Evolutionary conservation across 2,888 invertebrate species (phyloP), one percentile per base, ranked within the genome.

Genomic region (Leistus spinibarbis): DNA sequence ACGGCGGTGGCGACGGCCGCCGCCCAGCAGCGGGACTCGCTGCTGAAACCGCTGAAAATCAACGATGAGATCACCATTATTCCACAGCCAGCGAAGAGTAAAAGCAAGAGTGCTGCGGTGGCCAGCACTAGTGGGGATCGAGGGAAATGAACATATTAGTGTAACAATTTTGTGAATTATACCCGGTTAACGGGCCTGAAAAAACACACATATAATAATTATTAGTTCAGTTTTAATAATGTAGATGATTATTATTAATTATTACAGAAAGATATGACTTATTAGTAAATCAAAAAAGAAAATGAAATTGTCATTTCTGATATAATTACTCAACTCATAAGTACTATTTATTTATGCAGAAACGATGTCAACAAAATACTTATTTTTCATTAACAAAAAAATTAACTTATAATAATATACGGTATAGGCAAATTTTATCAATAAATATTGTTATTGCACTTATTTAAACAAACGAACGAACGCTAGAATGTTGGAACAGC

Each of bases 41-140:
- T 92, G 78, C 84, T 93, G 78, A 95, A 94, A 84, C 95, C 95
- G 68, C 85, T 95, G 78, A 95, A 94, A 86, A 95, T 95, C 81
- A 95, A 95, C 83, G 94, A 95, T 84, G 95, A 95, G 86, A 95
- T 95, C 80, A 95, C 95, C 77, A 95, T 95, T 80, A 95, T 94
- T 87, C 94, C 95, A 79, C 95, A 95, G 84, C 93, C 95, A 78
- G 90, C 91, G 77, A 89, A 88, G 81, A 79, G 80, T 53, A 78
- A 75, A 62, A 73, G 79, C 10, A 80, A 79, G 68, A 78, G 78
- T 22, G 13, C 60, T 5, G 13, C 60, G 5, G n/a, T 20, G 17
- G 20, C 64, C 54, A 53, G 54, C 56, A 54, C 65, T 2, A 17
- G 20, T 19, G 22, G 19, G 1, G 64, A 64, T 16, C 65, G 66